Conservation (phyloP, 2,113 vertebrate species). For the Psammodynastes pulverulentus region DNA sequence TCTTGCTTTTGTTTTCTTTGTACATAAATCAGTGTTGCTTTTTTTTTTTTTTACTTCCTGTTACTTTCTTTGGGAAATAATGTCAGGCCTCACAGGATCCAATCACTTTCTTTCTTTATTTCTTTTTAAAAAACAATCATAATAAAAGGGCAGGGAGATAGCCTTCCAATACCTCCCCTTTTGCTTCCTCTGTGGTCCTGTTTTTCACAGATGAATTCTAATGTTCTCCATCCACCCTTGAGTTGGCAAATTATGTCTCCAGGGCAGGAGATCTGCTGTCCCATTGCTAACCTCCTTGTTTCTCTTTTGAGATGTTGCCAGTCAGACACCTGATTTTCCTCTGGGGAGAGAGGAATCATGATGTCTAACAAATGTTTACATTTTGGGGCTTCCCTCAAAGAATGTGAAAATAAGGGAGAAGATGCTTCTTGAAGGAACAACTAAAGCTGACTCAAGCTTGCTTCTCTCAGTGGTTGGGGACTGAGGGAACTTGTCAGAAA, state of each 20-base stretch:
- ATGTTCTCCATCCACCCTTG: not conserved
- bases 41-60: not conserved
- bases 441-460: not conserved
- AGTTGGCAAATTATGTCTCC: not conserved
- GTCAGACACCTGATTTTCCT: not conserved
- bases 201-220: not conserved
- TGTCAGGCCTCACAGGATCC: not conserved
- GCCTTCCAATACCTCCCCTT: not conserved
- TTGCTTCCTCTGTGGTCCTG: not conserved
- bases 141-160: not conserved
- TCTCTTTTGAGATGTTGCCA: not conserved
- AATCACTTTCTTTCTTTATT: not conserved
- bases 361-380: not conserved
- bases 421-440: not conserved
- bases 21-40: not conserved
- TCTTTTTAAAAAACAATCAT: not conserved
- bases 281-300: not conserved
- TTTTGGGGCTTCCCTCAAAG: not conserved
- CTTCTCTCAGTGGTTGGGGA: not conserved
- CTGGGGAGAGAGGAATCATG: not conserved
- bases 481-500: not conserved
- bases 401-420: not conserved
- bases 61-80: not conserved
- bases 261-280: not conserved
- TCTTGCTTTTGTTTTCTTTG: not conserved